Base-by-base conservation (phyloP, 1,140 invertebrate species). In the Copidosoma floridanum region DNA sequence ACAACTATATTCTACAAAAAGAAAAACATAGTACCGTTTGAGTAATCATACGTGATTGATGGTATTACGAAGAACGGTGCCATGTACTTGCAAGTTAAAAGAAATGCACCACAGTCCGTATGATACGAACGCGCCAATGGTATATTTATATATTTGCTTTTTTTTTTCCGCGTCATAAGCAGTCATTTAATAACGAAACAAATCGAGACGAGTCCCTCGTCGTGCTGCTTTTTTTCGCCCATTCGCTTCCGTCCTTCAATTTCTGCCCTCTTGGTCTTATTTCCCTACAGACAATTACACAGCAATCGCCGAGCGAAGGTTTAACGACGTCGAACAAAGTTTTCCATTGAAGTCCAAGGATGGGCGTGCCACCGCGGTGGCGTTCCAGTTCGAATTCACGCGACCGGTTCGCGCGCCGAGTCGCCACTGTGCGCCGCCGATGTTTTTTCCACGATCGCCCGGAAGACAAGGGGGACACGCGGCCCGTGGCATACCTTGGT, bases 381-480 rank as follows among this genome's bases (percentile, higher is more conserved):
- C 62, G 63, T 65, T 61, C 63, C 35, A 63, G 57, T 65, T 66
- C 47, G 59, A 59, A 63, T 47, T 14, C 24, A 5, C 18, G 21
- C 54, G 29, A 47, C 41, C 54, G 54, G 40, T 46, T 56, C 24
- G 37, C 37, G 40, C 21, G 5, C 27, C 21, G 12, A 14, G n/a
- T 23, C n/a, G n/a, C n/a, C n/a, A n/a, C n/a, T n/a, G 1, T 38
- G 11, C 5, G 50, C 6, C 8, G 47, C 3, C n/a, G 14, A 20
- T 5, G 14, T 16, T 18, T 52, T 52, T 52, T 52, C n/a, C 18
- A 2, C 27, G 27, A 32, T 32, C 29, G 29, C 29, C n/a, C n/a
- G n/a, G n/a, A n/a, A n/a, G n/a, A n/a, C n/a, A n/a, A n/a, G n/a
- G n/a, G n/a, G n/a, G n/a, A n/a, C n/a, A n/a, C n/a, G n/a, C n/a